phyloP scores from a whole-genome alignment of 2,888 invertebrate genomes.

The Esperia sulphurella region DNA sequence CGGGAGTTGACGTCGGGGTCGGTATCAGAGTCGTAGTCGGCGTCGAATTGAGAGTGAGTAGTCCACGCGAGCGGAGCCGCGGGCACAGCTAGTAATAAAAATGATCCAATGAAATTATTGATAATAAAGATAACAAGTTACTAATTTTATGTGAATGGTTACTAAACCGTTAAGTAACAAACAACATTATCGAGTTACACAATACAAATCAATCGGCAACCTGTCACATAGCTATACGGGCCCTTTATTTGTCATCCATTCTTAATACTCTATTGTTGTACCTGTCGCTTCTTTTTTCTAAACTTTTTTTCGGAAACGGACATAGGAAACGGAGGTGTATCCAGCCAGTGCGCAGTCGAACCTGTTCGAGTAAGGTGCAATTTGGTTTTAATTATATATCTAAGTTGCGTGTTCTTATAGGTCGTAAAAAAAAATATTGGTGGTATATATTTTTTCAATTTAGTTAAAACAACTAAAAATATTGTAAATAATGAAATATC shows the following conservation, averaged over 20 bases:
- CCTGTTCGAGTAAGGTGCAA: conserved; percentile 69
- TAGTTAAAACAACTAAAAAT: conserved; percentile 3
- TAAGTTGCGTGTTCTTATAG: neutral
- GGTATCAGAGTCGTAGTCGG: too few relatives aligned
- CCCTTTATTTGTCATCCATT: conserved; percentile 17
- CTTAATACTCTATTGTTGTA: conserved; percentile 39
- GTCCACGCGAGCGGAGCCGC: too few relatives aligned
- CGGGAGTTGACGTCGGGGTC: too few relatives aligned
- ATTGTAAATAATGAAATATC: conserved; percentile 60
- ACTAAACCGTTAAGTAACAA: conserved; percentile 14
- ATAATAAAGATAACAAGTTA: too few relatives aligned
- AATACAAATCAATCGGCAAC: conserved; percentile 39
- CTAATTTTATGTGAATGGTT: too few relatives aligned
- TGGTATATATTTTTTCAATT: conserved; percentile 13
- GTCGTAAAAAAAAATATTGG: neutral
- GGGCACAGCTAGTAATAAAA: too few relatives aligned
- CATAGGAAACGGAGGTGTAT: conserved; percentile 52
- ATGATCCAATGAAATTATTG: too few relatives aligned
- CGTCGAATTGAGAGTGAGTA: too few relatives aligned
- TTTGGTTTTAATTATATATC: conserved; percentile 19
- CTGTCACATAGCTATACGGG: conserved; percentile 48
- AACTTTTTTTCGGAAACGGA: conserved; percentile 63
- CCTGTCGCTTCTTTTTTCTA: conserved; percentile 47
- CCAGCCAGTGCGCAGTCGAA: conserved; percentile 62
- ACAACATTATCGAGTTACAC: conserved; percentile 32